These are phyloP conservation scores for Machaerirhynchus nigripectus DNA, from an alignment of 2,113 vertebrate genomes.

Conservation along the genomic window DNA sequence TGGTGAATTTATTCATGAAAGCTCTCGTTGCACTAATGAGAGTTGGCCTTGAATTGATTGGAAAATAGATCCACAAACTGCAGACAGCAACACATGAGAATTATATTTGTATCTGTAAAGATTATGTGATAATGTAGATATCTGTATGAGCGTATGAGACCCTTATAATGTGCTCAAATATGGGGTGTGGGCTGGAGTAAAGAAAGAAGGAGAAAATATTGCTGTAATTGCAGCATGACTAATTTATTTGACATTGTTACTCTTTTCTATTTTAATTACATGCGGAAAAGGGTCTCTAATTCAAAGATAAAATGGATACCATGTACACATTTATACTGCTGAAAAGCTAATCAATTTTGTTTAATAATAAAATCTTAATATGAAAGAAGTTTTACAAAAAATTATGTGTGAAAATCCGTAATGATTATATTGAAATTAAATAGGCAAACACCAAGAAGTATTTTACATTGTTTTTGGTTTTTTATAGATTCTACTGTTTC, in stretches of 20 bases:
- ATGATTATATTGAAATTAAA: neutral
- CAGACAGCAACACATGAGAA: neutral
- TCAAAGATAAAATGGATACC: neutral
- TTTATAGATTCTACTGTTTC: neutral
- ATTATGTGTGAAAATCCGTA: neutral
- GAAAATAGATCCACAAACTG: slow-evolving; percentile 33
- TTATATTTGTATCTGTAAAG: neutral
- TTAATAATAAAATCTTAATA: neutral
- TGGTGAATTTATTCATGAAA: slow-evolving; percentile 52
- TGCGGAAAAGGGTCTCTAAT: neutral
- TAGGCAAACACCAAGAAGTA: neutral
- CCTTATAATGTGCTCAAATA: neutral
- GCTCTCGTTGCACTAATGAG: neutral
- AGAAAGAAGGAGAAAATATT: neutral
- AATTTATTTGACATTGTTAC: neutral
- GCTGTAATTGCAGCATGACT: neutral
- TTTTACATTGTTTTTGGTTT: neutral
- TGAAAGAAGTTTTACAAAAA: neutral
- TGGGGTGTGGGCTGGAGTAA: neutral
- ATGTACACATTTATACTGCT: neutral
- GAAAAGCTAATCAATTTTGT: neutral
- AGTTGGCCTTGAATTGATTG: slow-evolving; percentile 27
- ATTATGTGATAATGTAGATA: neutral
- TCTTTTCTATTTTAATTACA: neutral
- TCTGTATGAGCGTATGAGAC: neutral